A percentile compares a stretch with the other conserved stretches of the same genome.
Evolutionary conservation across 35 echinoderm and acorn worm species (phyloP).

Genomic region (Apostichopus californicus): DNA sequence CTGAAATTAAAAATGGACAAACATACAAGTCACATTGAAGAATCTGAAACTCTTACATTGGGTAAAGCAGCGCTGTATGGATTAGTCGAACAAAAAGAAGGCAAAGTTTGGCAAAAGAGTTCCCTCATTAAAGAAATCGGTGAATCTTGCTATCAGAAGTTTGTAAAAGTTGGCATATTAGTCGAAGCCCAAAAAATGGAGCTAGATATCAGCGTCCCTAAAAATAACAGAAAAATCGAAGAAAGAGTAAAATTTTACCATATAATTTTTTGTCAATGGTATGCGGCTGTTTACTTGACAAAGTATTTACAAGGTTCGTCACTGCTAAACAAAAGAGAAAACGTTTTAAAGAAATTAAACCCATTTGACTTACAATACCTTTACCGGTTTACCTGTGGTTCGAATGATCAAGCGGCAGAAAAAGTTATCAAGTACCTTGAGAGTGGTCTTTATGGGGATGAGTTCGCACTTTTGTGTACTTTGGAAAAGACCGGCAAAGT

Average conservation of each 20-base stretch:
- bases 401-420: not conserved
- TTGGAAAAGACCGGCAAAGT: constrained; percentile 7
- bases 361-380: constrained; percentile 54
- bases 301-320: not conserved
- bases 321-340: not conserved
- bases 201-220: not conserved
- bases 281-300: constrained; percentile 22
- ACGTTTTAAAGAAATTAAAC: not conserved
- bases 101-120: not conserved
- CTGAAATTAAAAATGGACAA: not conserved
- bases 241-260: constrained; percentile 9
- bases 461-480: constrained; percentile 16
- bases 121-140: not conserved
- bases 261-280: constrained; percentile 29
- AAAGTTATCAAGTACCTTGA: constrained; percentile 8
- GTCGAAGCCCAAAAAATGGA: not conserved
- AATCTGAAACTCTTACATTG: not conserved
- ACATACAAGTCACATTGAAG: not conserved
- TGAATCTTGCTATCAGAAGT: not conserved
- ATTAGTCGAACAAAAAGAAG: not conserved
- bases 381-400: constrained; percentile 39
- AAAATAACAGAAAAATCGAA: not conserved
- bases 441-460: constrained; percentile 12
- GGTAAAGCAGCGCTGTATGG: constrained; percentile 12
- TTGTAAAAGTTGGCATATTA: constrained; percentile 7